Evolutionary conservation across 2,888 invertebrate genomes (phyloP), one percentile per base, ranked within the genome.

Genomic region (Odontomyia ornata): DNA sequence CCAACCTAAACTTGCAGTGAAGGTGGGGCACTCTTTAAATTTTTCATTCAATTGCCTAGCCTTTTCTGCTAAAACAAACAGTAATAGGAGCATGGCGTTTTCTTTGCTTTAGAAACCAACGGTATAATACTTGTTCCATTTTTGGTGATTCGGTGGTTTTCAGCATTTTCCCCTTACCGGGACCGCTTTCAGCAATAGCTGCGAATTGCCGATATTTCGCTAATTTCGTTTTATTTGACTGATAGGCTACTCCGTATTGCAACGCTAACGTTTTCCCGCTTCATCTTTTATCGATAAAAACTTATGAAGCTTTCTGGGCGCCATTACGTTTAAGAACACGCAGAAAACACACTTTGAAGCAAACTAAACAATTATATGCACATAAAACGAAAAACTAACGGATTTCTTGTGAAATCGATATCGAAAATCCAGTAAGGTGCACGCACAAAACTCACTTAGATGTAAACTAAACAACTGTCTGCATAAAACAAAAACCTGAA

Each of bases 131-230:
- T 9, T 15, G 60, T 60, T 60, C 25, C 60, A 60, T 60, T 60
- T 60, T 21, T 60, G 60, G 60, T 25, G 25, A 60, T 60, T 23
- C 56, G 7, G 56, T 56, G 13, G 62, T 62, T 62, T 62, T 62
- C n/a, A 62, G 62, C 23, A 25, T 62, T 62, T 62, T 62, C 27
- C 62, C 23, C 62, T 62, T 62, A 62, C 25, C 62, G 62, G 62
- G 62, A 62, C 62, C 62, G 30, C 30, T 65, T 65, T 65, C 65
- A 65, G 28, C 65, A 28, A 13, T 65, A 27, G 65, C 65, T 65
- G 65, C 30, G 25, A 60, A 60, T 56, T 56, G 56, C 7, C 43
- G 15, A 43, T 43, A 43, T 43, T 43, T 43, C 43, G 15, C 43
- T 43, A 15, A 43, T 43, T 43, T 43, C 43, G 43, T 43, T 43